Conservation (phyloP, 2,113 vertebrate species). For the Pygoscelis antarcticus region DNA sequence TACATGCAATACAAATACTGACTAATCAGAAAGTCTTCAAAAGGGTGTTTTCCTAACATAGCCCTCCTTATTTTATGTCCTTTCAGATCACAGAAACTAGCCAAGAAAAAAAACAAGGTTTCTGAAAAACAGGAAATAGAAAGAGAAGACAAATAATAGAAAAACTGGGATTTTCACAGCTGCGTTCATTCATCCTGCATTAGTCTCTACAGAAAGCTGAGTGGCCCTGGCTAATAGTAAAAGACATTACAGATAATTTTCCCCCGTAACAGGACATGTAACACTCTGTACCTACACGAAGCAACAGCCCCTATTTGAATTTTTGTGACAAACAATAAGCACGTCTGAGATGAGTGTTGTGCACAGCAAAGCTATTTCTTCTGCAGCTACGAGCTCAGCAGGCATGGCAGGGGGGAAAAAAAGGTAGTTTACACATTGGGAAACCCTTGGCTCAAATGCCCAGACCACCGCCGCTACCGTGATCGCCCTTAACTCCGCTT, state of each 20-base stretch:
- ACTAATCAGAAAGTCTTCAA: slow-evolving; percentile 4
- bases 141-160: neutral
- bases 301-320: neutral
- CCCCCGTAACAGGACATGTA: neutral
- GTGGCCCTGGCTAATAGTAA: neutral
- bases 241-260: neutral
- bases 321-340: accelerated
- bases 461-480: neutral
- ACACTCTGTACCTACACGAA: accelerated
- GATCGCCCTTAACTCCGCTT: neutral
- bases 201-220: neutral
- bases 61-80: neutral
- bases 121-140: neutral
- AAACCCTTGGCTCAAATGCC: neutral
- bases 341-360: accelerated
- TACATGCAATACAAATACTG: slow-evolving; percentile 1
- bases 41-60: neutral
- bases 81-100: neutral
- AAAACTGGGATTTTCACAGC: neutral
- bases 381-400: neutral
- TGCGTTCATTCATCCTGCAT: neutral
- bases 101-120: neutral
- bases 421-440: accelerated
- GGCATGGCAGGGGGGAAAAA: neutral
- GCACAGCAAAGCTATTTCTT: too few relatives aligned